Evolutionary conservation across 2,888 invertebrate genomes (phyloP), one percentile per base, ranked within the genome.

Genomic region (Mactromeris polynyma): DNA sequence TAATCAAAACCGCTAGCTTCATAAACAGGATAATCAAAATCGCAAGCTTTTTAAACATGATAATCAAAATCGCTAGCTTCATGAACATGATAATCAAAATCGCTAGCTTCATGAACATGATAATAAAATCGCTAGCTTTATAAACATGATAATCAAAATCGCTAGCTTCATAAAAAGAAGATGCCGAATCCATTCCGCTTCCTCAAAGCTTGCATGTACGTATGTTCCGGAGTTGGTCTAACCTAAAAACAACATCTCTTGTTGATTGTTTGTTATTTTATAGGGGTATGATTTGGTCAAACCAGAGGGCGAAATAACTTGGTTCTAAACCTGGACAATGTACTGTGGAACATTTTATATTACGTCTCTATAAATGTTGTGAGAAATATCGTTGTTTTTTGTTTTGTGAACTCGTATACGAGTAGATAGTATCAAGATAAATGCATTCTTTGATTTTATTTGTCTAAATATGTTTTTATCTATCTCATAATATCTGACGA

Each of bases 281-380:
- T 64, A 58, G 86, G 21, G 86, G 86, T 38, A 89, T 36, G 79
- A 89, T 86, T 77, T 83, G 89, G 89, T 89, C 86, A 36, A 89
- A 89, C 89, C 89, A 85, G 64, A 77, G 38, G 85, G 85, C 33
- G 84, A 84, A 81, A 89, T 58, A 78, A 87, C 84, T 84, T 78
- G 89, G 89, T 89, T 89, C 84, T 64, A 87, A 89, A 89, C 89
- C 89, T 84, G 78, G 73, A 78, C 46, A 42, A 40, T 46, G 36
- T n/a, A 9, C 7, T 42, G 46, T 40, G 79, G 79, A 73, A 73
- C 73, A 7, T 73, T n/a, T 33, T 73, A 36, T 73, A 73, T 17
- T 73, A 73, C 36, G 73, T 73, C 73, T 73, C 73, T 73, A 73
- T 73, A 33, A 33, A 73, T 73, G 33, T 73, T 73, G 73, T 73